Evolutionary conservation across 2,888 invertebrate genomes (phyloP).

Genomic region (Agrotis clavis): DNA sequence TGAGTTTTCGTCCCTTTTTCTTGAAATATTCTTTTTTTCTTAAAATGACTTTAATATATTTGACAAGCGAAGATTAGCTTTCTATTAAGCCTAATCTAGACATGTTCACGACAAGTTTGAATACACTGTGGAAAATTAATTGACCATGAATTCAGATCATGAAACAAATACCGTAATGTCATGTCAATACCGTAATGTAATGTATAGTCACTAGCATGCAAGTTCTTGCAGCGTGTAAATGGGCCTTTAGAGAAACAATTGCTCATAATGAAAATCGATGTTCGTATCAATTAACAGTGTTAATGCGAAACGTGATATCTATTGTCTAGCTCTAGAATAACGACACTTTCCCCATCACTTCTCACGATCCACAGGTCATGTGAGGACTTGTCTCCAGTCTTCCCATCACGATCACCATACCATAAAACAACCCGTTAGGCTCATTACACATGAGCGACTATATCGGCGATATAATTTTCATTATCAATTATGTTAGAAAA

Average conservation of each 20-base stretch:
- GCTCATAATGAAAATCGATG: neutral
- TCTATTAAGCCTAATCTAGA: neutral
- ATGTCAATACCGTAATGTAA: no score
- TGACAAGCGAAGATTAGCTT: neutral
- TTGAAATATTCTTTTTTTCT: neutral
- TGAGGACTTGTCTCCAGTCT: constrained; percentile 7
- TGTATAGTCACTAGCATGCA: no score
- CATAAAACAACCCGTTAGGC: constrained; percentile 52
- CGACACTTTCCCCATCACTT: neutral
- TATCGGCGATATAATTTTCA: constrained; percentile 33
- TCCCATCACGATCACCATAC: constrained; percentile 7
- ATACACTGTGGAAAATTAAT: no score
- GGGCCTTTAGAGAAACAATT: neutral
- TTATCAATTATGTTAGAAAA: constrained; percentile 58
- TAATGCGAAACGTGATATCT: neutral
- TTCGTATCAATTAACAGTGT: neutral
- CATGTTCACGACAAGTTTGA: no score
- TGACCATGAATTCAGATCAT: no score
- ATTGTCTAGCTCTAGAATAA: neutral
- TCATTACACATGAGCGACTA: constrained; percentile 39
- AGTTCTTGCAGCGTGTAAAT: no score
- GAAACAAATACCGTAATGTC: no score
- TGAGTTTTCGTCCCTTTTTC: neutral
- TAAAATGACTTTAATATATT: neutral
- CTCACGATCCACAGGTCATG: neutral